Conservation (phyloP, 2,888 invertebrate species). For the Drosophila eohydei region DNA sequence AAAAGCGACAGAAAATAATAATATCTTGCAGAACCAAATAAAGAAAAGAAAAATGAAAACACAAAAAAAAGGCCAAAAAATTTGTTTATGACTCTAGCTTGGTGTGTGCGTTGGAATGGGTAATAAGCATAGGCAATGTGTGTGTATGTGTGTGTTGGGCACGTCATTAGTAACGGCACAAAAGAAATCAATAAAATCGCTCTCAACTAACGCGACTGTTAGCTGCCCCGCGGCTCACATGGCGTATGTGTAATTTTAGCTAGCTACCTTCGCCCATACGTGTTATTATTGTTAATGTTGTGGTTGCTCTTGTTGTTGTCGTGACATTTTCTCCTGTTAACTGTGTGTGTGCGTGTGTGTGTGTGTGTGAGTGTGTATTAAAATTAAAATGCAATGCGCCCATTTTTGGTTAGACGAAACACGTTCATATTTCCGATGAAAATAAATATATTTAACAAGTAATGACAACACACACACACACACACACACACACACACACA, state of each 20-base stretch:
- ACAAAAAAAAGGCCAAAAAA: slow-evolving; percentile 47
- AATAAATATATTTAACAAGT: slow-evolving; percentile 25
- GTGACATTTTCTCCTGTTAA: slow-evolving; percentile 21
- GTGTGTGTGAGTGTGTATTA: slow-evolving; percentile 4
- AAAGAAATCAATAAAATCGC: slow-evolving; percentile 77
- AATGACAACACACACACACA: slow-evolving; percentile 25
- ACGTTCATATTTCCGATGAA: slow-evolving; percentile 15
- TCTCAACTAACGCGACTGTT: slow-evolving; percentile 57
- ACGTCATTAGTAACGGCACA: slow-evolving; percentile 73
- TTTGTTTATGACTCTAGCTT: slow-evolving; percentile 69
- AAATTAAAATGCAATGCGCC: slow-evolving; percentile 31
- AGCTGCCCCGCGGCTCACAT: slow-evolving; percentile 44
- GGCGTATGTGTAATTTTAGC: slow-evolving; percentile 71
- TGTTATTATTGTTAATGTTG: slow-evolving; percentile 54
- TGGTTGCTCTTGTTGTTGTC: slow-evolving; percentile 29
- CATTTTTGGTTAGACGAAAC: slow-evolving; percentile 34
- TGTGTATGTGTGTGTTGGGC: slow-evolving; percentile 47
- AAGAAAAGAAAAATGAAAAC: slow-evolving; percentile 33
- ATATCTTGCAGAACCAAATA: slow-evolving; percentile 66
- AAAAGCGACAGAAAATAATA: slow-evolving; percentile 20
- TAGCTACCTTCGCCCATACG: slow-evolving; percentile 30
- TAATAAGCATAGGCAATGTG: slow-evolving; percentile 59
- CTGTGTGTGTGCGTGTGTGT: not conserved
- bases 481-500: slow-evolving; percentile 5
- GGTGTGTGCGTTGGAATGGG: slow-evolving; percentile 32